Evolutionary conservation across 2,113 vertebrate genomes (phyloP).

Genomic region (Bos javanicus): DNA sequence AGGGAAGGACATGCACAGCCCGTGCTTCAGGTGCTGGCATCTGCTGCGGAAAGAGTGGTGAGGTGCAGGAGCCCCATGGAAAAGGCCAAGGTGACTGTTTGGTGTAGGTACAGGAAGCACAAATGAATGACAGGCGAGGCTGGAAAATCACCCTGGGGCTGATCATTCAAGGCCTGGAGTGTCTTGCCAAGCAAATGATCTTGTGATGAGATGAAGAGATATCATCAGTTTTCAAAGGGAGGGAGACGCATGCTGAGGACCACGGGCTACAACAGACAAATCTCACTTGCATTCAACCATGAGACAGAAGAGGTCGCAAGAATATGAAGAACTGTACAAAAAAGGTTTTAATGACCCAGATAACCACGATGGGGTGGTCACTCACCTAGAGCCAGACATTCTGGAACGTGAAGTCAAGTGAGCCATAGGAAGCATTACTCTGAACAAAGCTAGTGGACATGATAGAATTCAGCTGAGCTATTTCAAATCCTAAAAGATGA

Average conservation of each 20-base stretch:
- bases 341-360: neutral
- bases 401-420: neutral
- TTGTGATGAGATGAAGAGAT: neutral
- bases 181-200: neutral
- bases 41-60: neutral
- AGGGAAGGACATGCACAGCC: fast-evolving
- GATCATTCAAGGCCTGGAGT: fast-evolving
- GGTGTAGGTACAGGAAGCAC: fast-evolving
- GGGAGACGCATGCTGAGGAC: too few species aligned
- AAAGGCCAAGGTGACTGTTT: neutral
- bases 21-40: too few species aligned
- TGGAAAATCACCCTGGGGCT: neutral
- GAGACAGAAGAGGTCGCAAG: neutral
- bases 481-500: neutral
- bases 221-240: neutral
- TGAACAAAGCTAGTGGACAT: neutral
- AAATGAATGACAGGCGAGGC: neutral
- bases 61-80: neutral
- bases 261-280: neutral
- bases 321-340: neutral
- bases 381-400: neutral
- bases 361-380: neutral
- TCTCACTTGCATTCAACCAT: neutral
- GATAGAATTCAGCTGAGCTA: neutral
- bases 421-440: neutral